Evolutionary conservation across 2,888 invertebrate genomes (phyloP).

Genomic region (Eumerus sabulonum): DNA sequence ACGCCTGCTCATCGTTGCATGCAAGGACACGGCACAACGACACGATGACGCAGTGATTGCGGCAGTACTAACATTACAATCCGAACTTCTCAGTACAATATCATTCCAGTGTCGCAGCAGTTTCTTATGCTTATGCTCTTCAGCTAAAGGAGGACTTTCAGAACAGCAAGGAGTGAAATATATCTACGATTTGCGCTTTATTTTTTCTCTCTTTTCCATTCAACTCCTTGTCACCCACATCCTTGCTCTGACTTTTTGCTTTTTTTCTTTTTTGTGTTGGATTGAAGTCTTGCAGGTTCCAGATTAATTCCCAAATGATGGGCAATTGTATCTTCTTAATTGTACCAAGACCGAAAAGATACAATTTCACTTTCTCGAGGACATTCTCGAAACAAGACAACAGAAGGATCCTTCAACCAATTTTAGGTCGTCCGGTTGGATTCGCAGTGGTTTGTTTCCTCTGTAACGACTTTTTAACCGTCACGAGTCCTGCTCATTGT

Average conservation of each 20-base stretch:
- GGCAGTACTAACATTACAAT: slow-evolving; percentile 9
- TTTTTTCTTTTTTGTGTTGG: slow-evolving; percentile 26
- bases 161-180: slow-evolving; percentile 45
- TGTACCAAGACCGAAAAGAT: slow-evolving; percentile 16
- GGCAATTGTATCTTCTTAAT: background rate
- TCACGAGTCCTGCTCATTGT: slow-evolving; percentile 48
- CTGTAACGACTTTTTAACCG: slow-evolving; percentile 60
- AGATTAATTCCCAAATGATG: slow-evolving; percentile 46
- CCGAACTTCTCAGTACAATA: slow-evolving; percentile 3
- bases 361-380: slow-evolving; percentile 32
- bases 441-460: no score
- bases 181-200: slow-evolving; percentile 35
- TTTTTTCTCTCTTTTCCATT: slow-evolving; percentile 24
- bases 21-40: no score
- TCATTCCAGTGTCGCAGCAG: slow-evolving; percentile 52
- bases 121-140: slow-evolving; percentile 48
- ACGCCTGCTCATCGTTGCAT: no score
- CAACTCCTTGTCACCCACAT: background rate
- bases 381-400: slow-evolving; percentile 4
- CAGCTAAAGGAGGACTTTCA: slow-evolving; percentile 30
- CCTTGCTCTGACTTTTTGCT: slow-evolving; percentile 39
- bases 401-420: slow-evolving; percentile 13
- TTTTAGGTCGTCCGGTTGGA: slow-evolving; percentile 51
- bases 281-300: background rate
- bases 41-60: slow-evolving; percentile 51